phyloP scores from a whole-genome alignment of 2,888 invertebrate species.

The Plebejus argus region DNA sequence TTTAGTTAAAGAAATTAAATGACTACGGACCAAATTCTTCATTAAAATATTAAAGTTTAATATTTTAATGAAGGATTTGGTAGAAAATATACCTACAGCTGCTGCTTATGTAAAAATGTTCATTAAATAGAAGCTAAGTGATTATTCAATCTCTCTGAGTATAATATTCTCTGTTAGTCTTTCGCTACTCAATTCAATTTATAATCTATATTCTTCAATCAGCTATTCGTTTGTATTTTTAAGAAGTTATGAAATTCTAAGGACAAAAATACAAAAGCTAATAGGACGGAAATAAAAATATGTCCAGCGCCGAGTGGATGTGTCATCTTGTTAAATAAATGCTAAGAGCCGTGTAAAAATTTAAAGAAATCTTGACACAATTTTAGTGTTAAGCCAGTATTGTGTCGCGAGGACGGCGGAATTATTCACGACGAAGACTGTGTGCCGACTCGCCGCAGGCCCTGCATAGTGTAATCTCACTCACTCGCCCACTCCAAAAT shows the following conservation, averaged over 20 bases:
- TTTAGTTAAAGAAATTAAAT: too few relatives aligned
- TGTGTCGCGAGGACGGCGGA: slow-evolving; percentile 47
- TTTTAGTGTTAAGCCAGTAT: slow-evolving; percentile 49
- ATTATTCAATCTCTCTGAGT: too few relatives aligned
- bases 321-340: slow-evolving; percentile 31
- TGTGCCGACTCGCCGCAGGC: slow-evolving; percentile 48
- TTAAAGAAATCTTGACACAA: slow-evolving; percentile 49
- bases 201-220: not conserved
- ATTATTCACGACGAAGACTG: slow-evolving; percentile 51
- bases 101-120: too few relatives aligned
- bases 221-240: not conserved
- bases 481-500: slow-evolving; percentile 46
- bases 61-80: too few relatives aligned
- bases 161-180: too few relatives aligned
- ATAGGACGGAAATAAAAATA: slow-evolving; percentile 11
- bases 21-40: too few relatives aligned
- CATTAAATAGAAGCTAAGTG: too few relatives aligned
- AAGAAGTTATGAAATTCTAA: not conserved
- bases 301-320: slow-evolving; percentile 4
- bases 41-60: too few relatives aligned
- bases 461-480: slow-evolving; percentile 49
- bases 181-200: too few relatives aligned
- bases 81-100: too few relatives aligned
- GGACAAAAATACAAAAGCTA: slow-evolving; percentile 12
- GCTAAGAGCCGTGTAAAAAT: slow-evolving; percentile 35